phyloP scores from a whole-genome alignment of 2,888 invertebrate species.

The Alloplasta piceator region DNA sequence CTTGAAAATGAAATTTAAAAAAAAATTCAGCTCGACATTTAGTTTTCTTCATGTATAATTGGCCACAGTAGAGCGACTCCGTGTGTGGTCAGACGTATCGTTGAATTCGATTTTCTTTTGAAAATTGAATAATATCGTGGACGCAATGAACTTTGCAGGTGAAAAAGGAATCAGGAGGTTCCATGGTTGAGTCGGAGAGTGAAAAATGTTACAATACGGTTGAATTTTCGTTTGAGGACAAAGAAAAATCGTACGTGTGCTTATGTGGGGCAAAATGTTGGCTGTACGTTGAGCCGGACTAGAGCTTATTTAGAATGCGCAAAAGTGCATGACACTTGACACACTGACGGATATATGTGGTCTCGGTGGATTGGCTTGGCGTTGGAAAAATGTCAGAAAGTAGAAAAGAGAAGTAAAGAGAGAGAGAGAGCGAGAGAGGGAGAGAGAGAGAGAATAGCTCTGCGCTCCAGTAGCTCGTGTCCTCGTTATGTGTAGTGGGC shows the following conservation, averaged over 20 bases:
- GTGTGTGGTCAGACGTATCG: conserved; percentile 3
- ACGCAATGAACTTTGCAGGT: neutral
- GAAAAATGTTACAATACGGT: conserved; percentile 8
- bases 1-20: no score
- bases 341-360: conserved; percentile 61
- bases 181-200: neutral
- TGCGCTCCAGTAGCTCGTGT: conserved; percentile 66
- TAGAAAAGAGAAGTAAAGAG: conserved; percentile 57
- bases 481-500: conserved; percentile 75
- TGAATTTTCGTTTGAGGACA: neutral
- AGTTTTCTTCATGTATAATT: neutral
- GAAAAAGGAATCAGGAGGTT: neutral
- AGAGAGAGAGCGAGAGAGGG: conserved; percentile 50
- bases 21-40: no score
- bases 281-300: conserved; percentile 15
- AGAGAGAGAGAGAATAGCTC: conserved; percentile 29
- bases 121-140: neutral
- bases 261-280: conserved; percentile 37
- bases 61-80: neutral
- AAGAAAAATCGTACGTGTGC: conserved; percentile 10
- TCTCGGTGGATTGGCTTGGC: conserved; percentile 64
- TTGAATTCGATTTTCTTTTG: neutral
- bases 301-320: conserved; percentile 71
- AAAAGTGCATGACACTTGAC: conserved; percentile 73
- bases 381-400: conserved; percentile 51